A percentile compares a stretch with the other conserved stretches of the same genome.
Evolutionary conservation across 2,888 invertebrate species (phyloP).

Genomic region (Drosophila suboccidentalis): DNA sequence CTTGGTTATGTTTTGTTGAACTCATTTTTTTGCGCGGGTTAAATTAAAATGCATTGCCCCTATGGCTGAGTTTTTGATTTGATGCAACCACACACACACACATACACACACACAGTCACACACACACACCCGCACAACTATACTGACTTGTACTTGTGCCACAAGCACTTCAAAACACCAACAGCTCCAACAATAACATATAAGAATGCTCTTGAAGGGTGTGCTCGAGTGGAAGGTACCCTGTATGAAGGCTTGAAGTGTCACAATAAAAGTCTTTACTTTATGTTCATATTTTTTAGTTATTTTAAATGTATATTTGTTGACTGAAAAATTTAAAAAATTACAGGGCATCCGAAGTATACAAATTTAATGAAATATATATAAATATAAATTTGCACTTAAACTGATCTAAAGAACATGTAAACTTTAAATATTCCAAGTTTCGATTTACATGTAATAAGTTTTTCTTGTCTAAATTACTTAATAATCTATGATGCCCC

Average conservation of each 20-base stretch:
- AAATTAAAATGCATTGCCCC: conserved; percentile 77
- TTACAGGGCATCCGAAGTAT: neutral
- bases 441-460: too few relatives aligned
- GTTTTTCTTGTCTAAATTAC: neutral
- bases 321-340: neutral
- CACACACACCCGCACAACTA: conserved; percentile 5
- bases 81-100: conserved; percentile 41
- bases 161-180: conserved; percentile 35
- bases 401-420: too few relatives aligned
- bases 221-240: neutral
- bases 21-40: conserved; percentile 52
- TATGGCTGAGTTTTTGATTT: conserved; percentile 69
- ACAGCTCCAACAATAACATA: conserved; percentile 23
- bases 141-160: conserved; percentile 19
- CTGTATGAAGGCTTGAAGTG: neutral
- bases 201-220: neutral
- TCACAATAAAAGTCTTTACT: neutral
- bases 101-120: conserved; percentile 14
- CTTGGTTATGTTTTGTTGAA: conserved; percentile 33
- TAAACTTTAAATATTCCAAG: too few relatives aligned
- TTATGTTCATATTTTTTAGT: too few relatives aligned
- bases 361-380: too few relatives aligned
- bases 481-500: neutral
- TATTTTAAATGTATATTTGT: neutral
- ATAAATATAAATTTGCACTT: too few relatives aligned